Conservation (phyloP, 2,888 invertebrate genomes). For the Tachina fera region DNA sequence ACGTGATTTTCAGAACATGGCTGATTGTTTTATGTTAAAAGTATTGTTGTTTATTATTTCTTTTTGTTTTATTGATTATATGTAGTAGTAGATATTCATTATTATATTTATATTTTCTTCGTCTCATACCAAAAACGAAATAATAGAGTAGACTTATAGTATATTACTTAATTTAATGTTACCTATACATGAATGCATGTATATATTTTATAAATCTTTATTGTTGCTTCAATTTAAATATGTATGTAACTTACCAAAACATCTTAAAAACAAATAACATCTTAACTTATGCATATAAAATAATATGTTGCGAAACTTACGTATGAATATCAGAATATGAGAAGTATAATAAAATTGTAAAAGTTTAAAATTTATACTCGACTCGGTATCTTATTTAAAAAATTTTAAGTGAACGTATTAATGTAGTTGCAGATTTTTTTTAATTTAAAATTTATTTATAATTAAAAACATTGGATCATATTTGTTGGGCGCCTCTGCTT, state of each 20-base stretch:
- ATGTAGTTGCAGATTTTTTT: background rate
- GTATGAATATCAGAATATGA: slow-evolving; percentile 20
- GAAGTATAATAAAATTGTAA: slow-evolving; percentile 43
- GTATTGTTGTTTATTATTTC: slow-evolving; percentile 12
- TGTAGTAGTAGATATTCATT: no score
- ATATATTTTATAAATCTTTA: slow-evolving; percentile 40
- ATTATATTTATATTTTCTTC: slow-evolving; percentile 19
- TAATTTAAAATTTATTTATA: slow-evolving; percentile 9
- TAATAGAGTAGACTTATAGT: slow-evolving; percentile 37
- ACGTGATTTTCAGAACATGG: no score
- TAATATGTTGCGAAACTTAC: slow-evolving; percentile 30
- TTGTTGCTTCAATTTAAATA: slow-evolving; percentile 60
- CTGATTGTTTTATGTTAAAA: background rate
- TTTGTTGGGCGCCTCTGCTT: slow-evolving; percentile 36
- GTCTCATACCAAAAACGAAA: slow-evolving; percentile 56
- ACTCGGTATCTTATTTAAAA: background rate
- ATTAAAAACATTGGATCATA: background rate
- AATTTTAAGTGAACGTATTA: background rate
- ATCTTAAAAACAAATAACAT: slow-evolving; percentile 29
- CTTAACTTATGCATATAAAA: slow-evolving; percentile 24
- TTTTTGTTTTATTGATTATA: slow-evolving; percentile 33
- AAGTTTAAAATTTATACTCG: slow-evolving; percentile 24
- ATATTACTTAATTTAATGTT: slow-evolving; percentile 37
- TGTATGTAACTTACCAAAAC: slow-evolving; percentile 38
- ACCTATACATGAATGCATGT: background rate